Base-by-base conservation (phyloP, 2,888 invertebrate species). In the Copidosoma aretas region DNA sequence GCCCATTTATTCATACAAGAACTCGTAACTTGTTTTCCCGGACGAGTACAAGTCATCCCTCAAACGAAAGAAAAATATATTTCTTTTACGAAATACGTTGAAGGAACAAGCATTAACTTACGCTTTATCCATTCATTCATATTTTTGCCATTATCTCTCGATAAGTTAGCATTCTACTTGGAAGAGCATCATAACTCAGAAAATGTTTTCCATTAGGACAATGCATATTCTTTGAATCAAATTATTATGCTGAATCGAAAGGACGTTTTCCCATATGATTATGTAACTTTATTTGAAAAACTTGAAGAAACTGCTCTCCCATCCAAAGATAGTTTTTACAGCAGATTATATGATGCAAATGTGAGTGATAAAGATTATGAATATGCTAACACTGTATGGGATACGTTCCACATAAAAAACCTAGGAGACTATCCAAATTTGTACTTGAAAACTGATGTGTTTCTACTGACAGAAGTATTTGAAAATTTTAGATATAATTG, bases 231-330 rank as follows among this genome's bases (percentile, higher is more conserved):
- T 39, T 49, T 62, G n/a, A 62, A 61, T 12, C 53, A 74, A 62
- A 74, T 77, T 25, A 24, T 68, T 8, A 64, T 76, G n/a, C 56
- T 79, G 5, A 75, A 51, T 1, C 66, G 75, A 25, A 80, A 79
- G 71, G 79, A 78, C 1, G 74, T 81, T n/a, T 78, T 80, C 69
- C 79, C 79, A 8, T 81, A 81, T 70, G 75, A 80, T 21, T 80
- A 78, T 64, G 56, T 80, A 14, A 73, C 74, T 19, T 60, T 32
- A 32, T 32, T 32, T 8, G 32, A 32, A 32, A 32, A 32, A 32
- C 32, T 32, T 32, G 32, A 32, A 32, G 32, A 32, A 32, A 32
- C 32, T 5, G 8, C 32, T 3, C 32, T 32, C 8, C 8, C 3
- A 5, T 32, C 32, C 4, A 32, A 32, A 32, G 32, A 32, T 32